Conservation (phyloP, 1,140 invertebrate species). For the Sminthurides bifidus region DNA sequence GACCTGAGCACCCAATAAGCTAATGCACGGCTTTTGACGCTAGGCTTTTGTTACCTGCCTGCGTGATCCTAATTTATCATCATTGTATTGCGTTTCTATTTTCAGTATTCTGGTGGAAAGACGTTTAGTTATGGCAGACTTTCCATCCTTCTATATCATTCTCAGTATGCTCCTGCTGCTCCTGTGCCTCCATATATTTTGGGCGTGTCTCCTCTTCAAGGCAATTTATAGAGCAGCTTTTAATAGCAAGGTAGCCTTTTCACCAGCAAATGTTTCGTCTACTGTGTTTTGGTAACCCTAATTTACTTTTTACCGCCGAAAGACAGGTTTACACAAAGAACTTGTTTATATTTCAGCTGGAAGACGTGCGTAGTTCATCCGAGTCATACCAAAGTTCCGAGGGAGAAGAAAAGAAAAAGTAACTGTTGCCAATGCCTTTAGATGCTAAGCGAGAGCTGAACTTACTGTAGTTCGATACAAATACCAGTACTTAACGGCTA, state of each 20-base stretch:
- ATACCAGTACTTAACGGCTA: too few species aligned
- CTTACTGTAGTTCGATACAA: too few species aligned
- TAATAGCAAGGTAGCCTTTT: background rate
- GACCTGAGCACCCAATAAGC: too few species aligned
- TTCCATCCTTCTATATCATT: conserved; percentile 91
- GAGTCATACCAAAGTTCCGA: too few species aligned
- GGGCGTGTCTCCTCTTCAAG: conserved; percentile 86
- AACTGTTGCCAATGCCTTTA: too few species aligned
- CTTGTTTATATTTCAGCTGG: conserved; percentile 1
- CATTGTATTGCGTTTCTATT: background rate
- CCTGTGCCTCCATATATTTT: conserved; percentile 76
- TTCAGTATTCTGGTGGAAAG: conserved; percentile 63
- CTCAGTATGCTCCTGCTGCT: conserved; percentile 71
- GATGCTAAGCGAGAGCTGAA: too few species aligned
- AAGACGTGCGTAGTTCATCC: background rate
- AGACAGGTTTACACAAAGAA: background rate
- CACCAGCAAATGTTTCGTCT: background rate
- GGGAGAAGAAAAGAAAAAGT: too few species aligned
- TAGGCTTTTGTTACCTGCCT: too few species aligned
- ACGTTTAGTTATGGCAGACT: conserved; percentile 69
- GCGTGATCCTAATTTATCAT: too few species aligned
- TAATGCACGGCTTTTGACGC: too few species aligned
- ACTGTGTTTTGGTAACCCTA: background rate
- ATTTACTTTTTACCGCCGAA: background rate
- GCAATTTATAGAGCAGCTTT: conserved; percentile 51